These are phyloP conservation scores for Halichondria panicea DNA, from an alignment of 37 sponge, comb jelly and placozoan genomes.

Conservation along the genomic window DNA sequence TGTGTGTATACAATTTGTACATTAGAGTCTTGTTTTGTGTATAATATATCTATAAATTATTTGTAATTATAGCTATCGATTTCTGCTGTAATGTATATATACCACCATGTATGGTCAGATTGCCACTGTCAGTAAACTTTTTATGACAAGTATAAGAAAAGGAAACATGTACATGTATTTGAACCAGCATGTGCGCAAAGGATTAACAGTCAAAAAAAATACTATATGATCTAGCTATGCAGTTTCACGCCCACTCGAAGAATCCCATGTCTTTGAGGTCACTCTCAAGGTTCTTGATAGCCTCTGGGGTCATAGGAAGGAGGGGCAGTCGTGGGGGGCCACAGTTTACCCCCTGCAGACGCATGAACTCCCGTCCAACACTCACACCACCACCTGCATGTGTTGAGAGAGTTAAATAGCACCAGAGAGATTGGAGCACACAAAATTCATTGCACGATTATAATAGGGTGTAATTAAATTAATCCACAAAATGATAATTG, in stretches of 20 bases:
- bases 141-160: too few species aligned
- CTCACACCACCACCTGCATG: conserved; percentile 14
- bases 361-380: conserved; percentile 51
- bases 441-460: neutral
- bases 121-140: too few species aligned
- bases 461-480: neutral
- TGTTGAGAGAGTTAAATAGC: neutral
- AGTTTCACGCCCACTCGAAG: conserved; percentile 76
- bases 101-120: too few species aligned
- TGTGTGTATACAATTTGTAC: too few species aligned
- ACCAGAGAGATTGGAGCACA: neutral
- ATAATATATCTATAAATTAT: too few species aligned
- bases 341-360: conserved; percentile 56
- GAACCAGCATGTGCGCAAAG: too few species aligned
- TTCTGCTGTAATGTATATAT: too few species aligned
- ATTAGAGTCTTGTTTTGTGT: too few species aligned
- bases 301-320: conserved; percentile 50
- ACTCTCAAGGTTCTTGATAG: conserved; percentile 23
- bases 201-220: too few species aligned
- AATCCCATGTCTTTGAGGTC: conserved; percentile 76
- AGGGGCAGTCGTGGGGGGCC: conserved; percentile 84
- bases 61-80: too few species aligned
- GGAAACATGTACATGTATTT: too few species aligned
- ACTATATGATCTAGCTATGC: too few species aligned
- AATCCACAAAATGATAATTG: neutral